phyloP scores from a whole-genome alignment of 2,113 vertebrate species.

The Oncorhynchus gorbuscha region DNA sequence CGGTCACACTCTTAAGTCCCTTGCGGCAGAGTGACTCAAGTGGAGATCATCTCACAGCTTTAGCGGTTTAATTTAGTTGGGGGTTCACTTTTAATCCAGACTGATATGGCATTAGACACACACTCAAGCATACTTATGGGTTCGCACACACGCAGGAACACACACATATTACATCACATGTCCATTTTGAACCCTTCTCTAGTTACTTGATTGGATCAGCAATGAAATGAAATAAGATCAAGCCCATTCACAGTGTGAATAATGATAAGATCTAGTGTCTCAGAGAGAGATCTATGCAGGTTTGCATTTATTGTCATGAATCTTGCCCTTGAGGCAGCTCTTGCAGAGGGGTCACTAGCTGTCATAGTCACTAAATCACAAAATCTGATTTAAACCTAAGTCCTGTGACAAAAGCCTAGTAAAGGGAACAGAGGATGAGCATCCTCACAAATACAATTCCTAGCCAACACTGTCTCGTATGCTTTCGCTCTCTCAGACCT shows the following conservation, averaged over 20 bases:
- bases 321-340: too few species aligned
- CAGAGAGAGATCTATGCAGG: too few species aligned
- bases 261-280: background rate
- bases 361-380: too few species aligned
- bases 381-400: background rate
- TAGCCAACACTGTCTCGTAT: conserved; percentile 24
- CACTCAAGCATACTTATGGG: background rate
- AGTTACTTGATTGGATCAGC: conserved; percentile 27
- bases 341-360: too few species aligned
- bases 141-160: background rate
- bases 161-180: background rate
- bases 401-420: background rate
- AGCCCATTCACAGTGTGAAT: background rate
- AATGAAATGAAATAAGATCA: conserved; percentile 9
- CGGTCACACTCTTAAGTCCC: conserved; percentile 14
- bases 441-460: conserved; percentile 19
- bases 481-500: conserved; percentile 52
- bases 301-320: too few species aligned
- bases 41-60: background rate
- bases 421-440: background rate
- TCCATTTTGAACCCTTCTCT: conserved; percentile 16
- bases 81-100: background rate
- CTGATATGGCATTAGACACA: background rate
- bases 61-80: background rate
- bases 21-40: background rate